Base-by-base conservation (phyloP, 2,797 vertebrate species). In the Spinus pinus region DNA sequence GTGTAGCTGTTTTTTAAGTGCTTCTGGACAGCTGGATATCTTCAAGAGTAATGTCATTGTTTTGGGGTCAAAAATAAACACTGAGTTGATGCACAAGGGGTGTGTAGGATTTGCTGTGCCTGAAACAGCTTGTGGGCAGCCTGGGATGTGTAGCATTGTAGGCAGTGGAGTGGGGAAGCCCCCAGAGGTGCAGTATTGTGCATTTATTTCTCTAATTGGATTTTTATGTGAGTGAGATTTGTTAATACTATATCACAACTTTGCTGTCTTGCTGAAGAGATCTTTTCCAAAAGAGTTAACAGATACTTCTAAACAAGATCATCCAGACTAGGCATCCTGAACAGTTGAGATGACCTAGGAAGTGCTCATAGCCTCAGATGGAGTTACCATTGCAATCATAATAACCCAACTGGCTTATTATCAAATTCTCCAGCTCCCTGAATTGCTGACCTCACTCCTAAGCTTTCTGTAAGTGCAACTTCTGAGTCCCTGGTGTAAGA, bases 141-240 rank as follows among this genome's bases (percentile, higher is more conserved):
- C 7, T 41, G 20, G 33, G 33, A 75, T 51, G 28, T 2, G 0
- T 53, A 39, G 62, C 0, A 0, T 15, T 39, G 11, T 41, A 46
- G 47, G 37, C 31, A 56, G 25, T 1, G 1, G 25, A 53, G n/a
- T 44, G 54, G 39, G 51, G 33, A 25, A 51, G 24, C 30, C 17
- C 6, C 10, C 10, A 51, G 62, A 53, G 37, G 20, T 53, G 27
- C 62, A n/a, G 37, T n/a, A n/a, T 28, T 58, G 4, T 46, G 47
- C 22, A 20, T 57, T 88, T 84, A 50, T 88, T 79, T 57, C 27
- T 67, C 42, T 65, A 33, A 37, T 1, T 64, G 28, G 8, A 16
- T 61, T 88, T 67, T 75, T 72, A 30, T 53, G 33, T 33, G 69
- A 67, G 22, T 28, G 56, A 70, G 15, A 21, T 72, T 72, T 46